Evolutionary conservation across 2,113 vertebrate species (phyloP), one percentile per base, ranked within the genome.

Genomic region (Paramisgurnus dabryanus): DNA sequence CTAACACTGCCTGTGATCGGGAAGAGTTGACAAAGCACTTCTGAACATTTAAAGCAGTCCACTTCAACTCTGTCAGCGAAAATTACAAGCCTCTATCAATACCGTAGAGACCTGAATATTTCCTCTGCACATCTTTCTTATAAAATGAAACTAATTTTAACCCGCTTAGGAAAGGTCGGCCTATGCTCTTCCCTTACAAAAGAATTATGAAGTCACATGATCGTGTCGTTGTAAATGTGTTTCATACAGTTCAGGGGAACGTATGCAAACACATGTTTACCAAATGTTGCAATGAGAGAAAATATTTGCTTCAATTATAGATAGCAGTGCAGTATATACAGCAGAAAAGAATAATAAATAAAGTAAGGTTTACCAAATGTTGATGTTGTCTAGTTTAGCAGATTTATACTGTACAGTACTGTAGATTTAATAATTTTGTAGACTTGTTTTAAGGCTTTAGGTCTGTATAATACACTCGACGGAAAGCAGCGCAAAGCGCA

Each of bases 11-110:
- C 4, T n/a, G 18, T 71, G 68, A 72, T 79, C 78, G 66, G 78
- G n/a, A 79, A 68, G n/a, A 70, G 18, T 68, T 69, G 53, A 74
- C 12, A 11, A 83, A 71, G 70, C 72, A 27, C n/a, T 17, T 68
- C 66, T 53, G 50, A 34, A 68, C 55, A 68, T 69, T 71, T 80
- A 69, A 76, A 75, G 65, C 72, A 43, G 41, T 64, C 11, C 34
- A 53, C 71, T 67, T 43, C 6, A 34, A 6, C 39, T 5, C 72
- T 53, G 61, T 77, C 74, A 77, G 74, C 61, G 55, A 18, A 66
- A 66, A 66, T 6, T 40, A 27, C 8, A 22, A 66, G 27, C 58
- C 73, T 50, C 73, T 49, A n/a, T 76, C 60, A 49, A 50, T 17
- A 58, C 6, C 1, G n/a, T 5, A 18, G 50, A 58, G 7, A 18